Evolutionary conservation across 2,888 invertebrate species (phyloP), one percentile per base, ranked within the genome.

Genomic region (Lasioglossum leucozonium): DNA sequence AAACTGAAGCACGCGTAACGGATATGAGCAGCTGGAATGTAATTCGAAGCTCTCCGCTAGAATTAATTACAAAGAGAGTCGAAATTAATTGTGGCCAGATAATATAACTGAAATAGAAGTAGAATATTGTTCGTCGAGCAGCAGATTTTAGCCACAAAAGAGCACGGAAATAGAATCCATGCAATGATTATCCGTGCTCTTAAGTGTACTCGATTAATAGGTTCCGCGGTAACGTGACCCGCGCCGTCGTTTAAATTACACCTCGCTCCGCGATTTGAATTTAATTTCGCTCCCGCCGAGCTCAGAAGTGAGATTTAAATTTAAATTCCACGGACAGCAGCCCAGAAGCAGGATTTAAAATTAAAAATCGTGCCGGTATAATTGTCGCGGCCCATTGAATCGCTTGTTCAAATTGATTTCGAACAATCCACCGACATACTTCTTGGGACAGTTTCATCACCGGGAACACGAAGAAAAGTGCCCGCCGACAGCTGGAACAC

Each of bases 251-350:
- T 42, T 40, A 42, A 42, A n/a, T 69, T 72, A 26, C 18, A 30
- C 40, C 44, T 30, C 30, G 34, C 44, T 18, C 47, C 22, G 72
- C 44, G 18, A 72, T 72, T 72, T 72, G 18, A 72, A 47, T 72
- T 40, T 47, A 72, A 47, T 72, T 47, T 18, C 44, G 44, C 22
- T n/a, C 16, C 4, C 26, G 4, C 4, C 11, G 22, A 72, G 47
- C 44, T 47, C 44, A 47, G 44, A 30, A 72, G 47, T 72, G 44
- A 30, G 30, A 72, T 72, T 47, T 72, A 47, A 72, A 72, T 72
- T 47, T 40, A 69, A 69, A 37, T 47, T 30, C 30, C 44, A 10
- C 47, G 30, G 44, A 30, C 30, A 22, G 44, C 30, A 22, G 44
- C 18, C 10, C 22, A 4, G 44, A 47, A 72, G 42, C 42, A 16